These are phyloP conservation scores for Melanerpes formicivorus DNA, from an alignment of 2,113 vertebrate genomes.

Conservation along the genomic window DNA sequence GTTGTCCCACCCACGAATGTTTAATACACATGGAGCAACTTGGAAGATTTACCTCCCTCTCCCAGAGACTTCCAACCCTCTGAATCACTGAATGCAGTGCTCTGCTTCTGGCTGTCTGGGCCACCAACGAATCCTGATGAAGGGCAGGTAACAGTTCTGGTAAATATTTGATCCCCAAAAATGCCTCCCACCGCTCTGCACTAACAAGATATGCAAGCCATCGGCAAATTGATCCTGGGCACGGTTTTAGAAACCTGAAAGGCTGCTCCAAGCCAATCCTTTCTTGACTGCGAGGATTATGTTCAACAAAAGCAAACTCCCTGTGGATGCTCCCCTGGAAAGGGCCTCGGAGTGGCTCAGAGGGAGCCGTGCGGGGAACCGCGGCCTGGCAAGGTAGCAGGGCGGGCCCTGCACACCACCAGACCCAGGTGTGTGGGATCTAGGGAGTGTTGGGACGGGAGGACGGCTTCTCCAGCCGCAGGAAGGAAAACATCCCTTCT, in stretches of 20 bases:
- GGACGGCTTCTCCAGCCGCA: rapidly evolving
- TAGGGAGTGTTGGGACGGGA: rapidly evolving
- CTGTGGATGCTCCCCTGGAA: rapidly evolving
- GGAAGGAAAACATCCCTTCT: too few species aligned
- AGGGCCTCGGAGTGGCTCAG: rapidly evolving
- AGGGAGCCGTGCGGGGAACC: background rate
- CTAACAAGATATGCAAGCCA: too few species aligned
- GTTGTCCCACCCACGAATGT: rapidly evolving
- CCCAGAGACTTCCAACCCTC: background rate
- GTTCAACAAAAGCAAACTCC: rapidly evolving
- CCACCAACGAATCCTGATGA: rapidly evolving
- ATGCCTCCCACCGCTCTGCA: rapidly evolving
- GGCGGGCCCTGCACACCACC: background rate
- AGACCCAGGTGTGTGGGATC: rapidly evolving
- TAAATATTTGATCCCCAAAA: background rate
- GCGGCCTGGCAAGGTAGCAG: rapidly evolving
- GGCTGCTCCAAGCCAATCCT: background rate
- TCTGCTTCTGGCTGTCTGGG: rapidly evolving
- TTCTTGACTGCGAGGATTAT: rapidly evolving
- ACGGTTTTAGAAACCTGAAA: background rate
- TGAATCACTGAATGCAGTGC: background rate
- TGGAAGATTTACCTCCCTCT: background rate
- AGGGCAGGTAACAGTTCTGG: background rate
- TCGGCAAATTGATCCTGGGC: background rate
- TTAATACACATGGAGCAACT: rapidly evolving